Base-by-base conservation (phyloP, 2,797 vertebrate species). In the Labeo calbasu region DNA sequence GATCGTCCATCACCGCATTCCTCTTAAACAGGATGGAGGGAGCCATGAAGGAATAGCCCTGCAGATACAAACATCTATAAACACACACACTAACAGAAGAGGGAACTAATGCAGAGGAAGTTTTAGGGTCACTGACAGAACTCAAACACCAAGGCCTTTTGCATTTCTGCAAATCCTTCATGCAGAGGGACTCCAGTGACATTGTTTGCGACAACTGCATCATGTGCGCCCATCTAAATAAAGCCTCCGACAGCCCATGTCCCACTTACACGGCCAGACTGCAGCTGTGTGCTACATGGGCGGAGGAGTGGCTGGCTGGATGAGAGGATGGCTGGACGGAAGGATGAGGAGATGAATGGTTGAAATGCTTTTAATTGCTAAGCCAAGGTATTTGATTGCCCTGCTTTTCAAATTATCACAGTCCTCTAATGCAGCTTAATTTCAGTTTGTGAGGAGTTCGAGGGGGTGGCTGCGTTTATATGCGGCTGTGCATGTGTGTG, bases 21-120 rank as follows among this genome's bases (percentile, higher is more conserved):
- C 96, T 97, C 94, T 99, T 99, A 91, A 99, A 99, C 79, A 99
- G 95, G 89, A 99, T 99, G 86, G 98, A 99, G 61, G 98, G 98
- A 81, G 98, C 96, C 91, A 99, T 98, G 82, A 99, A 99, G 81
- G 98, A 99, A 92, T 99, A 99, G 77, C 98, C 98, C 98, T 99
- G 82, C 55, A 87, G 77, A 84, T 63, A 87, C 15, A 86, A 25
- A 91, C 66, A 89, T 51, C 86, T 46, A 89, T 73, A 88, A 53
- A 40, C 82, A 81, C 80, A 69, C 51, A 46, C 4, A 0, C 51
- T 82, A 77, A 89, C 11, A 89, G 28, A 25, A 51, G 9, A 80
- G 48, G 63, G 21, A 61, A 71, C 43, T 63, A 90, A 84, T 66
- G 17, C 84, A 76, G n/a, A 32, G 40, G 63, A 80, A 83, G 14